These are phyloP conservation scores for Drosophila lutescens DNA, from an alignment of 2,888 invertebrate genomes.

Conservation along the genomic window DNA sequence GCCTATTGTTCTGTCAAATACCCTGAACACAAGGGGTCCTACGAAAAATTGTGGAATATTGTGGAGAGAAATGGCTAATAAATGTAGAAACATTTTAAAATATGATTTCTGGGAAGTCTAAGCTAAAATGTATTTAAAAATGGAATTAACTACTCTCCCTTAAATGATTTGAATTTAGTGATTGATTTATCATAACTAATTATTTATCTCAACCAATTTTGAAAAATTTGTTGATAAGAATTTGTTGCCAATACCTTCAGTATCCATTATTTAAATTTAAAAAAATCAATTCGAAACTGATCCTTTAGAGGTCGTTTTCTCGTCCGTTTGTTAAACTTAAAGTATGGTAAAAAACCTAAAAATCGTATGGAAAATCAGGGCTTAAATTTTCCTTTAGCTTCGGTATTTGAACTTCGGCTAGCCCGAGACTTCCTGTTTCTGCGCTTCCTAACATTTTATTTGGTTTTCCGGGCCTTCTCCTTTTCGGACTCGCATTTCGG, in stretches of 20 bases:
- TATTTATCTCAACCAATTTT: neutral
- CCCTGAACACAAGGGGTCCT: slow-evolving; percentile 11
- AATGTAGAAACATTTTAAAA: neutral
- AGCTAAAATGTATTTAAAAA: no score
- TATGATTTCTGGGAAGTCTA: neutral
- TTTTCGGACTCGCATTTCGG: slow-evolving; percentile 9
- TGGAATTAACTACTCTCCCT: no score
- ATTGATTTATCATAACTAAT: neutral
- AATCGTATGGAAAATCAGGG: no score
- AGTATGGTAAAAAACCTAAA: no score
- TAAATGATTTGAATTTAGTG: neutral
- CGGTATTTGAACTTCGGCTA: slow-evolving; percentile 7
- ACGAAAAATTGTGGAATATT: neutral
- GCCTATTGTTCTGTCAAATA: slow-evolving; percentile 32
- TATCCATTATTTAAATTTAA: neutral
- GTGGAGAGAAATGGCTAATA: no score
- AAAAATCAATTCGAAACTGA: neutral
- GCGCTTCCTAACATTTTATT: neutral
- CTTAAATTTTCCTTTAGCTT: neutral
- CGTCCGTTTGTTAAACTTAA: no score
- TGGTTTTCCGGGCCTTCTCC: slow-evolving; percentile 16
- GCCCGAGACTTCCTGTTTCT: neutral
- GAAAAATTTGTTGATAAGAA: neutral
- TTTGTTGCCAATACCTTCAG: neutral
- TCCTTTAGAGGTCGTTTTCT: neutral